Evolutionary conservation across 1,140 invertebrate genomes (phyloP).

Genomic region (Spodoptera frugiperda): DNA sequence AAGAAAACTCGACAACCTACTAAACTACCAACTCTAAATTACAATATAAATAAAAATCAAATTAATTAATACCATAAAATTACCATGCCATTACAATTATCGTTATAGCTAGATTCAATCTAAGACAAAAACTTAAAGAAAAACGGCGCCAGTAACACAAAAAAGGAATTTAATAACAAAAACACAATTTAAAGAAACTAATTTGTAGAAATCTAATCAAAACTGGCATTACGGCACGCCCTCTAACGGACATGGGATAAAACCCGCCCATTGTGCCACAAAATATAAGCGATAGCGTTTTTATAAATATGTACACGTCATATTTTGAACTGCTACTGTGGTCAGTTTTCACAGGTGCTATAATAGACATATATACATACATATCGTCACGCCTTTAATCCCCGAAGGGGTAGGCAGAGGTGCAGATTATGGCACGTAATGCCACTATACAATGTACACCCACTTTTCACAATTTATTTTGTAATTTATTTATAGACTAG

Average conservation of each 20-base stretch:
- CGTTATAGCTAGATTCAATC: constrained; percentile 25
- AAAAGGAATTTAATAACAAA: constrained; percentile 65
- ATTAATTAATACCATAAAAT: constrained; percentile 35
- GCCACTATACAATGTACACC: too few species aligned
- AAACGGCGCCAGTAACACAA: constrained; percentile 52
- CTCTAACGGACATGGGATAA: constrained; percentile 61
- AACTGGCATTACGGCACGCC: constrained; percentile 70
- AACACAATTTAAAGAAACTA: constrained; percentile 71
- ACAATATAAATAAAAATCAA: background rate
- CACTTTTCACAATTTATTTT: too few species aligned
- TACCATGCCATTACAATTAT: constrained; percentile 20
- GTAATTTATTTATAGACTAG: too few species aligned
- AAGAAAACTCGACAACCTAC: background rate
- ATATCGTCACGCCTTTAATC: too few species aligned
- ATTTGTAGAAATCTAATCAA: constrained; percentile 78
- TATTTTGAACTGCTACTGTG: background rate
- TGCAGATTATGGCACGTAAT: too few species aligned
- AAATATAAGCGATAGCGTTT: constrained; percentile 50
- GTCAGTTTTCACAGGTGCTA: too few species aligned
- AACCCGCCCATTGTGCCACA: constrained; percentile 61
- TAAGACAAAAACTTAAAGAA: background rate
- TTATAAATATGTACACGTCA: background rate
- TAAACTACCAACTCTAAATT: background rate
- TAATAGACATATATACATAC: too few species aligned
- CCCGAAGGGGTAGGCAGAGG: too few species aligned